Conservation (phyloP, 2,113 vertebrate genomes). For the Microcebus murinus region DNA sequence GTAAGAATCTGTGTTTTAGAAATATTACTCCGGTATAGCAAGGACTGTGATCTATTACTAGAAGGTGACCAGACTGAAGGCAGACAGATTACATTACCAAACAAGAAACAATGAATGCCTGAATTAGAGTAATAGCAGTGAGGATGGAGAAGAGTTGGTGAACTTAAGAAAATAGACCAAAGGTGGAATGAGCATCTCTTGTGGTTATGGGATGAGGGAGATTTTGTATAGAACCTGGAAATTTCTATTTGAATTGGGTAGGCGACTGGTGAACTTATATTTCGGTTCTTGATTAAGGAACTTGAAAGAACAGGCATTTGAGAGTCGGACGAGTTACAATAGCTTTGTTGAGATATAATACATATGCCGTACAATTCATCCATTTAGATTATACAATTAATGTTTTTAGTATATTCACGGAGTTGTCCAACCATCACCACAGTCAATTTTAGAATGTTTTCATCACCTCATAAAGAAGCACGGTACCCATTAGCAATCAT, state of each 20-base stretch:
- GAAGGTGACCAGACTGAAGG: neutral
- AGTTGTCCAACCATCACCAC: neutral
- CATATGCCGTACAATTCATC: neutral
- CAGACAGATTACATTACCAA: constrained; percentile 11
- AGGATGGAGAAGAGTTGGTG: neutral
- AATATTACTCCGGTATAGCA: neutral
- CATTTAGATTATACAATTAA: constrained; percentile 17
- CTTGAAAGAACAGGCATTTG: neutral
- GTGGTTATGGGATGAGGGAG: neutral
- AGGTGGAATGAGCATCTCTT: neutral
- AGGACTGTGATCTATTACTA: neutral
- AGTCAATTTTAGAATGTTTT: constrained; percentile 53
- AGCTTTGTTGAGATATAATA: constrained; percentile 36
- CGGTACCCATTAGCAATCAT: neutral
- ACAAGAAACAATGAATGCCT: neutral
- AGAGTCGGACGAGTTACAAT: neutral
- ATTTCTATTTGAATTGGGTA: constrained; percentile 10
- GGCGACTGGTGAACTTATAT: neutral
- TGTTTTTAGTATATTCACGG: constrained; percentile 38
- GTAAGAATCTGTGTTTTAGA: neutral
- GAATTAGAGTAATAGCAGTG: neutral
- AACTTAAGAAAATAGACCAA: neutral
- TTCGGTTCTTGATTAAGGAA: neutral
- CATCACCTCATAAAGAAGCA: neutral
- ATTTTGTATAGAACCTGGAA: neutral